Evolutionary conservation across 2,113 vertebrate species (phyloP).

Genomic region (Neoarius graeffei): DNA sequence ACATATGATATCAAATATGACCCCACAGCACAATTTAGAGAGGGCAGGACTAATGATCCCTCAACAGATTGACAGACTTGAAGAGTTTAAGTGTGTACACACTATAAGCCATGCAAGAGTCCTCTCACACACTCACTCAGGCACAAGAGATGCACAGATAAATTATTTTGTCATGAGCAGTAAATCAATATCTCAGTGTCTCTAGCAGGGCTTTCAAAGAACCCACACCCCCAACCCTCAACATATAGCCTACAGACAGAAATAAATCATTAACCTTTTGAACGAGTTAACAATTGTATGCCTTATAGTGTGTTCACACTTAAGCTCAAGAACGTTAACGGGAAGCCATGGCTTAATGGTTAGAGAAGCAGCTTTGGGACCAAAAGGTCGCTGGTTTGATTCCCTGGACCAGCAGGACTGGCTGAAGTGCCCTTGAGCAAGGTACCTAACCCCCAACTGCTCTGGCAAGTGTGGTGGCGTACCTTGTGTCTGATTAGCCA

Average conservation of each 20-base stretch:
- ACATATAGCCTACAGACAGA: not conserved
- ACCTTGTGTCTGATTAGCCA: no score
- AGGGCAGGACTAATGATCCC: conserved; percentile 69
- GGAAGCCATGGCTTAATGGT: no score
- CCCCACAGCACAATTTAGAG: conserved; percentile 60
- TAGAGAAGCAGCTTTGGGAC: no score
- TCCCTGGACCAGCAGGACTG: no score
- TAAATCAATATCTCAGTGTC: conserved; percentile 2
- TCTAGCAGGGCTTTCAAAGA: not conserved
- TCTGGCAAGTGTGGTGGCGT: no score
- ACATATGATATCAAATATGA: conserved; percentile 75
- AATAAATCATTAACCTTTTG: not conserved
- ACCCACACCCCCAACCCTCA: not conserved
- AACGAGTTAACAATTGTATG: not conserved
- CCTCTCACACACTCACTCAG: not conserved
- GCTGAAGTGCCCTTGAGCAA: no score
- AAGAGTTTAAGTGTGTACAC: conserved; percentile 41
- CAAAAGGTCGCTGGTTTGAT: no score
- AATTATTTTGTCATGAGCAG: not conserved
- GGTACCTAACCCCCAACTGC: no score
- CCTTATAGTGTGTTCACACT: no score
- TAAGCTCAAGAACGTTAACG: no score
- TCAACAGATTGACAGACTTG: conserved; percentile 63
- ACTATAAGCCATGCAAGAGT: not conserved
- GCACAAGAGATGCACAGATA: not conserved